These are phyloP conservation scores for Haplochromis vanheusdeni DNA, from an alignment of 2,113 vertebrate species.

Conservation along the genomic window DNA sequence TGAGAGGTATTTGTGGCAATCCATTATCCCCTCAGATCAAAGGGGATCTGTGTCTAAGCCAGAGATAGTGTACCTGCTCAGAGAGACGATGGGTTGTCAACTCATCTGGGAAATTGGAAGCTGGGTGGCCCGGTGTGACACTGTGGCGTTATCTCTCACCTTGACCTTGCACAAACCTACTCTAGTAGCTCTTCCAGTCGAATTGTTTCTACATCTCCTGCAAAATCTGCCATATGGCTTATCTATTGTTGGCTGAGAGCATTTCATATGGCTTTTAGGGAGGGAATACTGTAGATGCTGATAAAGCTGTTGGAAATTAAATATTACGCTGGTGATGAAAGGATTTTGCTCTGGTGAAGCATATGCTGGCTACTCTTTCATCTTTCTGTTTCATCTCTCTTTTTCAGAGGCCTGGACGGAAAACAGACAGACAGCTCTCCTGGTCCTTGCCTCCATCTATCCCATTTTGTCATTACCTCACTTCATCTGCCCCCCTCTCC, in stretches of 20 bases:
- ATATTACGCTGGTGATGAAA: slow-evolving; percentile 39
- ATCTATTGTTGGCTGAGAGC: slow-evolving; percentile 41
- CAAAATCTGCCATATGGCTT: slow-evolving; percentile 36
- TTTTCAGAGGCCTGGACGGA: slow-evolving; percentile 47
- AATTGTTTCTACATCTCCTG: slow-evolving; percentile 40
- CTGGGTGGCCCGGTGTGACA: slow-evolving; percentile 18
- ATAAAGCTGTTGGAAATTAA: slow-evolving; percentile 49
- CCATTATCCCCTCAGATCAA: slow-evolving; percentile 54
- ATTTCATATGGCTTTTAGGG: slow-evolving; percentile 33
- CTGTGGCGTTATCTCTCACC: slow-evolving; percentile 16
- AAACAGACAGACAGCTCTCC: slow-evolving; percentile 39
- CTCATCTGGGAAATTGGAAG: slow-evolving; percentile 21
- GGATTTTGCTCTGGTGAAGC: slow-evolving; percentile 36
- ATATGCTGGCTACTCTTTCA: slow-evolving; percentile 43
- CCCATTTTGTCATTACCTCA: slow-evolving; percentile 13
- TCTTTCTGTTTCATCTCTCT: slow-evolving; percentile 53
- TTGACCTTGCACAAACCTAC: slow-evolving; percentile 19
- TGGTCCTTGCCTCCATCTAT: slow-evolving; percentile 14
- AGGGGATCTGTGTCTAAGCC: slow-evolving; percentile 44
- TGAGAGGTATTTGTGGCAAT: slow-evolving; percentile 48
- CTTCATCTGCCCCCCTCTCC: background rate
- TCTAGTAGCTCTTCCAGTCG: background rate
- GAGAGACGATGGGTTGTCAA: slow-evolving; percentile 3
- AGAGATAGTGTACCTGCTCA: slow-evolving; percentile 28
- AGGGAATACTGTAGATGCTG: slow-evolving; percentile 31